Base-by-base conservation (phyloP, 2,888 invertebrate species). In the Chrysolina americana region DNA sequence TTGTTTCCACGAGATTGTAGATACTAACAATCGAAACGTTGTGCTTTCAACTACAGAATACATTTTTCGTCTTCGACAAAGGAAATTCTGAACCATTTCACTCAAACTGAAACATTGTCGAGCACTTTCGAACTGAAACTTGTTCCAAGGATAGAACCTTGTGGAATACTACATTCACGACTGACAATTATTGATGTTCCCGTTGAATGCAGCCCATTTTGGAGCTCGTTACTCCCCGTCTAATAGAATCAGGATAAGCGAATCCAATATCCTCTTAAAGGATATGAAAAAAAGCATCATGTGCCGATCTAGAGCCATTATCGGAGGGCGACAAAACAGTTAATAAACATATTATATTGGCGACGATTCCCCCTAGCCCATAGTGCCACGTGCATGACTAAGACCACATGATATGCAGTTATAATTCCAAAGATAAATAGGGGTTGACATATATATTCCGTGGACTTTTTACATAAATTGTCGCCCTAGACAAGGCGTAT, bases 371-470 rank as follows among this genome's bases (percentile, higher is more conserved):
- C 74, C 70, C 65, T 11, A 59, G n/a, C 23, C 59, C 64, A 44
- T 21, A 80, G 76, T 81, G 80, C 81, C 85, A 85, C 85, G 85
- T 84, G 85, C 85, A 86, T 87, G 87, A 87, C 86, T 86, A 87
- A 87, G 85, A 83, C 84, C 84, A 83, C 83, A 85, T 85, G 85
- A 85, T 84, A 83, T 83, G 85, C 85, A 84, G 85, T 84, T 84
- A 85, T 85, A 86, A 86, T 85, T 85, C 83, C 77, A 78, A 85
- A 85, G 86, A 86, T 86, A 86, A 85, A 86, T 86, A 84, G 85
- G 86, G 86, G 86, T 83, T 85, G 85, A 85, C 86, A 85, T 85
- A 85, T 83, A 83, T 83, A 84, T 84, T 83, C 81, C 72, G 73
- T 80, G 79, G 81, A 85, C 80, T 84, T 85, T 85, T 84, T 85